phyloP scores from a whole-genome alignment of 2,113 vertebrate genomes.

The Rhabdomys dilectus region DNA sequence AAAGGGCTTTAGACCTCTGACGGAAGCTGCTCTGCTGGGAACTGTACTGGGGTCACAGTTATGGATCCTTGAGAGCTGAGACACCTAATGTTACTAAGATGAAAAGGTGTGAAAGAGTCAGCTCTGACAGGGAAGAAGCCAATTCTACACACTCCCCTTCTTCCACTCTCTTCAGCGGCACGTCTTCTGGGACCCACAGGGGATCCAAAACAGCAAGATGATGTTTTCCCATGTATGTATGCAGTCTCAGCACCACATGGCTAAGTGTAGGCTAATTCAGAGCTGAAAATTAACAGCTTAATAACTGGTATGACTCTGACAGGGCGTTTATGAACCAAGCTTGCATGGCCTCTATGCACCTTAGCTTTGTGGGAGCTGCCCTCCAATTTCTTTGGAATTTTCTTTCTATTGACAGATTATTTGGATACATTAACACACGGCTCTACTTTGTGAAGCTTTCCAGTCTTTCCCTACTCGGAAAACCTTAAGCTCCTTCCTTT shows the following conservation, averaged over 20 bases:
- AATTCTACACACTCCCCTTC: accelerated
- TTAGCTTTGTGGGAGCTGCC: not conserved
- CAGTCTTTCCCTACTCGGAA: not conserved
- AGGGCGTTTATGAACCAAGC: not conserved
- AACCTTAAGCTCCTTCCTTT: not conserved
- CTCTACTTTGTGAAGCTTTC: not conserved
- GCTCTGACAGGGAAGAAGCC: not conserved
- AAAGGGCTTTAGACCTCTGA: not conserved
- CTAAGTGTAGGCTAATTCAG: not conserved
- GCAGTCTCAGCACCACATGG: not conserved
- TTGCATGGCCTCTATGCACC: too few relatives aligned
- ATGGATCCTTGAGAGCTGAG: not conserved
- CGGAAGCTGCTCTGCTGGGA: too few relatives aligned
- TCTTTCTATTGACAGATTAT: not conserved
- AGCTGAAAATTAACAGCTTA: not conserved
- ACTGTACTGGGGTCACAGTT: not conserved
- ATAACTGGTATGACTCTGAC: too few relatives aligned
- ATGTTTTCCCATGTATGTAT: not conserved
- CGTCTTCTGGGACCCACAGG: accelerated
- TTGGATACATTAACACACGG: not conserved
- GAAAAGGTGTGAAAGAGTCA: not conserved
- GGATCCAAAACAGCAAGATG: not conserved
- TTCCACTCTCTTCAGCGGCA: not conserved
- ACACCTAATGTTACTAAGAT: not conserved
- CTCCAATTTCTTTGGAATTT: not conserved